Conservation (phyloP, 2,113 vertebrate genomes). For the Neoarius graeffei region DNA sequence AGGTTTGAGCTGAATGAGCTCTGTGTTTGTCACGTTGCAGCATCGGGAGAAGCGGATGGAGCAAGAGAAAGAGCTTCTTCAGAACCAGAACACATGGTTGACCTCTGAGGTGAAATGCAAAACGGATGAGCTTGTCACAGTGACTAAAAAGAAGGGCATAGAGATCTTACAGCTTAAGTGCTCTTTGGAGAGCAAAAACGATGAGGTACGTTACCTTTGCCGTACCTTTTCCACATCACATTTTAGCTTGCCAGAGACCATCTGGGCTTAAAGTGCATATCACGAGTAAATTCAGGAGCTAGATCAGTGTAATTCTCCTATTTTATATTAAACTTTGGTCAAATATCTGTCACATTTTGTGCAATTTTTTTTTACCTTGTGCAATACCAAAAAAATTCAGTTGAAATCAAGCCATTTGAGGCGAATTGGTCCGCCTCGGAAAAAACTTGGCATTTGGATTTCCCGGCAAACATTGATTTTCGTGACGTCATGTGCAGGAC, state of each 20-base stretch:
- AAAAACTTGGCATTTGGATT: too few species aligned
- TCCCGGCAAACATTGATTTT: too few species aligned
- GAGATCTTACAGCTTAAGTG: slow-evolving; percentile 87
- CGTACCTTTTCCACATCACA: neutral
- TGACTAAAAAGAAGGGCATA: slow-evolving; percentile 85
- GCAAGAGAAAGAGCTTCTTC: slow-evolving; percentile 90
- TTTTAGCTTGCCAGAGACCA: neutral
- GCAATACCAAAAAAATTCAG: too few species aligned
- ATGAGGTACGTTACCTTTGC: slow-evolving; percentile 77
- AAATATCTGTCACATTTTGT: too few species aligned
- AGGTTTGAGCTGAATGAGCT: neutral
- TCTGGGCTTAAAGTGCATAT: too few species aligned
- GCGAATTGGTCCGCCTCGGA: too few species aligned
- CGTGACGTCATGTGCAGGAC: too few species aligned
- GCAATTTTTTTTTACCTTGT: too few species aligned
- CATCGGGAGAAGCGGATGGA: slow-evolving; percentile 90
- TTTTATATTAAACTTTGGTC: too few species aligned
- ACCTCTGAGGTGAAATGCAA: slow-evolving; percentile 86
- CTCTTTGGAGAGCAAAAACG: slow-evolving; percentile 83
- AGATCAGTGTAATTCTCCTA: too few species aligned
- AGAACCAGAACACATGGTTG: slow-evolving; percentile 86
- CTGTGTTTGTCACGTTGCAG: slow-evolving; percentile 62
- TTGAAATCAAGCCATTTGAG: too few species aligned
- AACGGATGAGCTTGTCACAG: slow-evolving; percentile 86
- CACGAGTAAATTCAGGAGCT: too few species aligned